These are phyloP conservation scores for Drosophila nigrodunni DNA, from an alignment of 1,140 invertebrate genomes.

Conservation along the genomic window DNA sequence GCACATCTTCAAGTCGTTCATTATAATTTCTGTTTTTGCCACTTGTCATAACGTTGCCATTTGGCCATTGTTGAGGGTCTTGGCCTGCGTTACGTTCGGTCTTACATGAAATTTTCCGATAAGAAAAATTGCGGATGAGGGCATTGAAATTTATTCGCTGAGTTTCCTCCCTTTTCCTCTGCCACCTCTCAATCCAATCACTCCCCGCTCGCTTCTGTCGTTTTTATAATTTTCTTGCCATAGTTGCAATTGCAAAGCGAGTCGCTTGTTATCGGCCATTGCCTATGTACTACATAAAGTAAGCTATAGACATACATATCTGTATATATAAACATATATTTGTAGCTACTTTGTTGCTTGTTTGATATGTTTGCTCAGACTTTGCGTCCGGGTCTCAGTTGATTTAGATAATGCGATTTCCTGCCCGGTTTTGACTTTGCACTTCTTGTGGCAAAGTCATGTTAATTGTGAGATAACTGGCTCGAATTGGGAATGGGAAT, in stretches of 20 bases:
- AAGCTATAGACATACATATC: constrained; percentile 8
- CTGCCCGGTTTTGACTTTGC: constrained; percentile 20
- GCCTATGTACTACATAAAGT: constrained; percentile 4
- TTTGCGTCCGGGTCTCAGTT: constrained; percentile 21
- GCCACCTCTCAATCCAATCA: not conserved
- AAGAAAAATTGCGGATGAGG: constrained; percentile 72
- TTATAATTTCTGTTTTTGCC: not conserved
- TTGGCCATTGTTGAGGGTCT: constrained; percentile 37
- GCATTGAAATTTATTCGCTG: constrained; percentile 71
- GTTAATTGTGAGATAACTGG: constrained; percentile 23
- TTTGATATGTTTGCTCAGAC: constrained; percentile 43
- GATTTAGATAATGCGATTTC: constrained; percentile 65
- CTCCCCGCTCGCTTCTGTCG: not conserved
- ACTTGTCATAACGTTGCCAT: constrained; percentile 66
- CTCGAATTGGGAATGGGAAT: not conserved
- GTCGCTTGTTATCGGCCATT: constrained; percentile 50
- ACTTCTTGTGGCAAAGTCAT: constrained; percentile 27
- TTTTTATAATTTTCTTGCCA: constrained; percentile 63
- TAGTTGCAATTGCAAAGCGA: constrained; percentile 52
- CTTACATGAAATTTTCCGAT: constrained; percentile 65
- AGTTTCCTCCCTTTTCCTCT: constrained; percentile 39
- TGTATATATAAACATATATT: not conserved
- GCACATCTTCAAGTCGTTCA: not conserved
- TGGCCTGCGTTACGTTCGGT: constrained; percentile 36
- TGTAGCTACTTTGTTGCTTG: not conserved